Percentiles rank a stretch among this genome's conserved stretches.
Conservation (phyloP, 2,113 vertebrate species). For the Gallinago jamesoni region DNA sequence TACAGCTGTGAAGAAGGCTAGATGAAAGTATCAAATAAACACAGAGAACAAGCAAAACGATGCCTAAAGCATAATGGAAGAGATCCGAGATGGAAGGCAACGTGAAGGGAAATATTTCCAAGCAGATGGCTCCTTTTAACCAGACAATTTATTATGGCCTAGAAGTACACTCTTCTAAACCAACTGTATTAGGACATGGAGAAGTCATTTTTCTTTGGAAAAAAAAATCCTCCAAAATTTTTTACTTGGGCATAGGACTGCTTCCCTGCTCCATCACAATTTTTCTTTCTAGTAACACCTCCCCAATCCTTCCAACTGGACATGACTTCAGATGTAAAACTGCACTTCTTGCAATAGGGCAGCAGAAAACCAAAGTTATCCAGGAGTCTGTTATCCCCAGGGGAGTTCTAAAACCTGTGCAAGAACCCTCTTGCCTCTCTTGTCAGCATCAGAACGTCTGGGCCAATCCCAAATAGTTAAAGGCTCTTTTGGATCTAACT, state of each 20-base stretch:
- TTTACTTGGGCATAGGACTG: not conserved
- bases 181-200: not conserved
- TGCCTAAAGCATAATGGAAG: not conserved
- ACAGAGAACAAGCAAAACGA: not conserved
- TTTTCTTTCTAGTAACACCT: not conserved
- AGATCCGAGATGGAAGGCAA: not conserved
- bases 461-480: not conserved
- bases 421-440: not conserved
- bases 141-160: not conserved
- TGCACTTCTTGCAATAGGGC: not conserved
- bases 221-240: not conserved
- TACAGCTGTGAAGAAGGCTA: not conserved
- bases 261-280: not conserved
- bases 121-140: conserved; percentile 6
- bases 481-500: not conserved
- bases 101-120: not conserved
- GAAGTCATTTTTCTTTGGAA: not conserved
- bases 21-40: not conserved
- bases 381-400: not conserved
- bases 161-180: not conserved
- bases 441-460: not conserved
- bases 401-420: not conserved
- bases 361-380: not conserved
- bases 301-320: not conserved
- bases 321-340: not conserved